Evolutionary conservation across 2,113 vertebrate species (phyloP).

Genomic region (Heliornis fulica): DNA sequence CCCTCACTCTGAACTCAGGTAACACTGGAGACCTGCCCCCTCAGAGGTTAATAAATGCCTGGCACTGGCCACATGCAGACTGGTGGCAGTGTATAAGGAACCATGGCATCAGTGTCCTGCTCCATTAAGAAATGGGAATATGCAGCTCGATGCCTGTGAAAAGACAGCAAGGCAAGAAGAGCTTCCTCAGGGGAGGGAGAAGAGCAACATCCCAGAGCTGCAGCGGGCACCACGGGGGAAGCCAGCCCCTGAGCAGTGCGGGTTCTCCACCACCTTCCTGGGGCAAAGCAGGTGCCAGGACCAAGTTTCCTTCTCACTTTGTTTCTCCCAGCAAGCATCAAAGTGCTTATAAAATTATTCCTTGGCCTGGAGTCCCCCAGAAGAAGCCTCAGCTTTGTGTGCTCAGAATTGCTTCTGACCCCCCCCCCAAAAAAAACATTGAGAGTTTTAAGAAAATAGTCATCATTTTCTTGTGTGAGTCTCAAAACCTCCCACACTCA

Average conservation of each 20-base stretch:
- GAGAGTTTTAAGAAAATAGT: background rate
- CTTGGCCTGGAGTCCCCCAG: background rate
- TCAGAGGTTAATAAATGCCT: background rate
- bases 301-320: background rate
- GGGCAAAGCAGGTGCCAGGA: background rate
- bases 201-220: background rate
- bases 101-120: background rate
- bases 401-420: background rate
- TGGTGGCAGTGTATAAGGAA: fast-evolving
- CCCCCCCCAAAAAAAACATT: too few species aligned
- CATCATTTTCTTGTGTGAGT: background rate
- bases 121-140: background rate
- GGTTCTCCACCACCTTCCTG: fast-evolving
- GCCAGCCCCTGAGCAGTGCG: fast-evolving
- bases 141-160: fast-evolving
- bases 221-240: fast-evolving
- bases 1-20: background rate
- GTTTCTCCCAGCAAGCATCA: background rate
- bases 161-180: background rate
- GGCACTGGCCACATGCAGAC: background rate
- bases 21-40: background rate
- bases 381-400: background rate
- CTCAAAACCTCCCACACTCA: background rate
- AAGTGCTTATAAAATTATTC: background rate
- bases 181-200: background rate